phyloP scores from a whole-genome alignment of 2,797 vertebrate genomes.

The Erithacus rubecula region DNA sequence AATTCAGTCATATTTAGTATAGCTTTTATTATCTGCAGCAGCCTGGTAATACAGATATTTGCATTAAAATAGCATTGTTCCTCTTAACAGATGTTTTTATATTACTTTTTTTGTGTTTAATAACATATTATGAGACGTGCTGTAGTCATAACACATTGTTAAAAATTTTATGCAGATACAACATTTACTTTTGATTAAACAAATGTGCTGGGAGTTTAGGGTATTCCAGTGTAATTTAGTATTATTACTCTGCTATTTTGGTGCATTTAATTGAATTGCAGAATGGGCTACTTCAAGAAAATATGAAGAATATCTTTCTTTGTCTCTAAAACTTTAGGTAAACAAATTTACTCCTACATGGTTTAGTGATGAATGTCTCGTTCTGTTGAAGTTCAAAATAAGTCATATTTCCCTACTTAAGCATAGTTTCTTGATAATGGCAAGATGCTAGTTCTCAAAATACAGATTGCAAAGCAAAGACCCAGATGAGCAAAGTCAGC shows the following conservation, averaged over 20 bases:
- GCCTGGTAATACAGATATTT: neutral
- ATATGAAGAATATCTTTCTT: neutral
- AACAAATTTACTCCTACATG: neutral
- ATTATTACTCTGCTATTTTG: neutral
- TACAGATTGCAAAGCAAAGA: neutral
- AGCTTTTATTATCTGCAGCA: neutral
- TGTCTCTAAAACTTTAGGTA: neutral
- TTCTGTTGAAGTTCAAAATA: neutral
- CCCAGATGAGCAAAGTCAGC: neutral
- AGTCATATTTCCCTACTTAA: neutral
- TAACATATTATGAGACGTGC: neutral
- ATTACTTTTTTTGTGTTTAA: constrained; percentile 5
- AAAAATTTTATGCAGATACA: constrained; percentile 5
- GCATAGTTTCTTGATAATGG: neutral
- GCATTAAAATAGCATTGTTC: neutral
- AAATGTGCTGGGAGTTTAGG: neutral
- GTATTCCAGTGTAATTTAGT: neutral
- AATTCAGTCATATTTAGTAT: neutral
- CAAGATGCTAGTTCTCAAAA: neutral
- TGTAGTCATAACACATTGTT: neutral
- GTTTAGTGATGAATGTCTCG: neutral
- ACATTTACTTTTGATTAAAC: constrained; percentile 42
- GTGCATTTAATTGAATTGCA: neutral
- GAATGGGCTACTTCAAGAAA: neutral
- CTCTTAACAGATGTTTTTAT: constrained; percentile 7